Percentiles rank a stretch among this genome's conserved stretches.
Conservation (phyloP, 2,113 vertebrate genomes). For the Nothocercus julius region DNA sequence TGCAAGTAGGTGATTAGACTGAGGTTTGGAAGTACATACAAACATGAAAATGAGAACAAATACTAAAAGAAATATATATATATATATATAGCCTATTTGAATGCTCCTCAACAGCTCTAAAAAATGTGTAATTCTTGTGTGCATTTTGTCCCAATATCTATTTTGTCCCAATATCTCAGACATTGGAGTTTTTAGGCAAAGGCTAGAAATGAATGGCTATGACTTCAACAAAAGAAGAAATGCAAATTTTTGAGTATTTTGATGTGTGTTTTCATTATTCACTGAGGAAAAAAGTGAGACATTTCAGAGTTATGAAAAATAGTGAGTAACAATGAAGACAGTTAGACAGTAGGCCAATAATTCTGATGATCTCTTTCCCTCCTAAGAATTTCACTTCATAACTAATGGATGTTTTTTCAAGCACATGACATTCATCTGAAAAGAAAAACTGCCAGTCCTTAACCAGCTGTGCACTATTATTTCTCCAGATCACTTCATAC, state of each 20-base stretch:
- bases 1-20: background rate
- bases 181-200: background rate
- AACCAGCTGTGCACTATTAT: background rate
- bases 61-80: background rate
- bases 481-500: conserved; percentile 1
- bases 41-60: background rate
- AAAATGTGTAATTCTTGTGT: background rate
- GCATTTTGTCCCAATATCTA: background rate
- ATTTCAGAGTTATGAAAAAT: background rate
- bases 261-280: background rate
- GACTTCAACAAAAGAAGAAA: background rate
- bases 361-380: background rate
- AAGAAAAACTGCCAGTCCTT: conserved; percentile 13
- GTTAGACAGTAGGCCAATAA: background rate
- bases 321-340: background rate
- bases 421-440: background rate
- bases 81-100: background rate
- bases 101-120: background rate
- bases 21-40: background rate
- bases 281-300: background rate
- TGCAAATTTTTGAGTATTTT: background rate
- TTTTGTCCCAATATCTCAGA: background rate
- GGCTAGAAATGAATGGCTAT: background rate
- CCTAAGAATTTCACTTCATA: background rate
- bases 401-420: background rate